Conservation (phyloP, 2,888 invertebrate species). For the Saturnia pavonia region DNA sequence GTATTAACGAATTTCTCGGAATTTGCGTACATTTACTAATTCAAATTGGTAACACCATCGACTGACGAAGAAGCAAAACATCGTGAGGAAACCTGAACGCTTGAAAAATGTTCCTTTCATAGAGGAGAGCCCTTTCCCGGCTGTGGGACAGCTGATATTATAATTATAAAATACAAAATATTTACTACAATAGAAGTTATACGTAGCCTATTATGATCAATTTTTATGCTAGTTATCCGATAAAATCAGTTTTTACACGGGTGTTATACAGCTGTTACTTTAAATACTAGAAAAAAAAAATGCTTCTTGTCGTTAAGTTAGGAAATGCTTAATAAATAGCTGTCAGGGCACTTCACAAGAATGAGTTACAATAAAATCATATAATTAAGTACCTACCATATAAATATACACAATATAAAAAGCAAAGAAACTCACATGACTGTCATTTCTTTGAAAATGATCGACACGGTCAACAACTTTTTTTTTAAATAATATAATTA, state of each 20-base stretch:
- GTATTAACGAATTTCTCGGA: too few species aligned
- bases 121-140: too few species aligned
- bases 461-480: background rate
- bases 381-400: background rate
- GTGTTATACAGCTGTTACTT: background rate
- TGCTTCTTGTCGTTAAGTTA: background rate
- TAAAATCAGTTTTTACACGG: background rate
- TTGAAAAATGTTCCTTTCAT: too few species aligned
- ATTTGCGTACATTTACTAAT: too few species aligned
- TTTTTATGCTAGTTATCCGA: conserved; percentile 29
- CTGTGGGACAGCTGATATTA: too few species aligned
- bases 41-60: too few species aligned
- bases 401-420: background rate
- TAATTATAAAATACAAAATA: background rate
- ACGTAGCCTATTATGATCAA: conserved; percentile 9
- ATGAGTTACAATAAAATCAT: background rate
- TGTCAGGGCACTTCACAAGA: background rate
- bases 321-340: background rate
- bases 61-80: too few species aligned
- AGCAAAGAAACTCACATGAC: background rate
- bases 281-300: background rate
- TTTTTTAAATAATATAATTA: too few species aligned
- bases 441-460: background rate
- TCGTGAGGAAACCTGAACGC: too few species aligned
- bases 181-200: background rate